Base-by-base conservation (phyloP, 2,113 vertebrate species). In the Corythornis vintsioides region DNA sequence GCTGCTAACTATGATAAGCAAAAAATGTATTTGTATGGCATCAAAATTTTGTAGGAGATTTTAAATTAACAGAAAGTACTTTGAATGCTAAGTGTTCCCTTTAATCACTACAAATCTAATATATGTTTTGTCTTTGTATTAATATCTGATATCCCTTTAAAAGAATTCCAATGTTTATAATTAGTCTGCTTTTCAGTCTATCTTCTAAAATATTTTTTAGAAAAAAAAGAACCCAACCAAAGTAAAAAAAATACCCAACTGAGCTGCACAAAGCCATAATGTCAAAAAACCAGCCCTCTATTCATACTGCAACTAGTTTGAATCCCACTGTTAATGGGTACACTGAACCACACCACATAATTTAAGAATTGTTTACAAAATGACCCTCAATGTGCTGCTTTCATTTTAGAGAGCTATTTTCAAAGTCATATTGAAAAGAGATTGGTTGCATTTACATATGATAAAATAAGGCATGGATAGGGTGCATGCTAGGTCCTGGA, bases 371-470 rank as follows among this genome's bases (percentile, higher is more conserved):
- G 56, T 82, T 83, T 85, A 42, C 45, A 72, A 88, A 92, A 90
- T 67, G 43, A 79, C 66, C 50, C 64, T 92, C 57, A 35, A 26
- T 17, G 21, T 59, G 28, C 38, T 85, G 60, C 38, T 19, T 70
- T 43, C 19, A 57, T 87, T 87, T 90, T 42, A 43, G 63, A 85
- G 71, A 59, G 31, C 81, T 93, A 31, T 82, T 84, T 93, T 65
- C 66, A 84, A 85, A 78, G 75, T 79, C 71, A 71, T 8, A 19
- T 43, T 29, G 56, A 88, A 85, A 88, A 83, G 55, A 83, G n/a
- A 86, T 17, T 42, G 29, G n/a, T 40, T 76, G 29, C 76, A 83
- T 90, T 95, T 94, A 67, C 89, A 77, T 80, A 81, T n/a, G 56
- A 76, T 69, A 80, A 86, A 86, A 65, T 31, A 81, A 90, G 38